Evolutionary conservation across 2,797 vertebrate genomes (phyloP).

Genomic region (Typhlichthys subterraneus): DNA sequence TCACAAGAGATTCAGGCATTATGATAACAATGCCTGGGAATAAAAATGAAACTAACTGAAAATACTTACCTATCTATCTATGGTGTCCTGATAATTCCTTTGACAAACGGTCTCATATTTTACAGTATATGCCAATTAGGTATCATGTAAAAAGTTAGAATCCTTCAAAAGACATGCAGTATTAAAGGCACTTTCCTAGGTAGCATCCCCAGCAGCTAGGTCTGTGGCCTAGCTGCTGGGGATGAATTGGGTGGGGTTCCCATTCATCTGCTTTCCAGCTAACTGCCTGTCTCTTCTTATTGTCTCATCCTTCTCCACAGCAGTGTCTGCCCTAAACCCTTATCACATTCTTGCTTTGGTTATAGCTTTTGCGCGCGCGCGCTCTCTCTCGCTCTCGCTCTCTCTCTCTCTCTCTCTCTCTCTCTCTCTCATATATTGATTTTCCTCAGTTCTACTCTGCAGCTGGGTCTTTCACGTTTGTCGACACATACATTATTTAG

Average conservation of each 20-base stretch:
- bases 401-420: conserved; percentile 10
- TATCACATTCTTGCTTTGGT: conserved; percentile 19
- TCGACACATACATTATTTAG: conserved; percentile 76
- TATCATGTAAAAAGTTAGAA: conserved; percentile 13
- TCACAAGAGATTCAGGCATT: background rate
- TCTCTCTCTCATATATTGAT: conserved; percentile 43
- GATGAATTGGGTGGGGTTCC: conserved; percentile 62
- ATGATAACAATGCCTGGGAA: background rate
- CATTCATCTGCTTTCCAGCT: conserved; percentile 42
- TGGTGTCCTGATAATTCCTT: conserved; percentile 20
- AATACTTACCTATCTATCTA: conserved; percentile 22
- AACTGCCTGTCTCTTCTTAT: conserved; percentile 43
- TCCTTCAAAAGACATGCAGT: conserved; percentile 20
- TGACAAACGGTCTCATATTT: conserved; percentile 15
- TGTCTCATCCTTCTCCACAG: conserved; percentile 11
- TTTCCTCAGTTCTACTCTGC: conserved; percentile 41
- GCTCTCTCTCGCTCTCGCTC: conserved; percentile 5
- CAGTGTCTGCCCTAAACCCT: conserved; percentile 14
- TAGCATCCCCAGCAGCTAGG: conserved; percentile 18
- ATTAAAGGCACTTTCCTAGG: conserved; percentile 42
- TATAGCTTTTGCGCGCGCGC: conserved; percentile 2
- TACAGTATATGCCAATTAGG: background rate
- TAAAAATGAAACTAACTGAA: background rate
- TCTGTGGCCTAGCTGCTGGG: conserved; percentile 31
- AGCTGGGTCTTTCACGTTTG: conserved; percentile 67